Evolutionary conservation across 1,140 invertebrate species (phyloP), one percentile per base, ranked within the genome.

Genomic region (Diuraphis noxia): DNA sequence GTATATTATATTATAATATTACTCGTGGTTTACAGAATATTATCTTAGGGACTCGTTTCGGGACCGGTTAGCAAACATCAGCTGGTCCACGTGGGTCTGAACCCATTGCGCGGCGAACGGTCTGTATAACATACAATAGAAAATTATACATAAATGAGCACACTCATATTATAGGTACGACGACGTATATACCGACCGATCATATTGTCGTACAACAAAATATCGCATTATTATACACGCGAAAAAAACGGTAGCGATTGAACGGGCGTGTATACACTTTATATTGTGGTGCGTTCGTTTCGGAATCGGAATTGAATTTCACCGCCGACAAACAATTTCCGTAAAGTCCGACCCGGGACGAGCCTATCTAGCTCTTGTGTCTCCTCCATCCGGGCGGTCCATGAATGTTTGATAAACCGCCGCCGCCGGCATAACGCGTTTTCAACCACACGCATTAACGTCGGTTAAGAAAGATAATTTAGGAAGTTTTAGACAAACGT

Each of bases 401-500:
- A 85, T 46, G n/a, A 85, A 46, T 46, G 41, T 46, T 85, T 85
- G 43, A 85, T 85, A 49, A 85, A 85, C n/a, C 84, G 30, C 25
- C 38, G 17, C 72, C n/a, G 17, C 34, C 30, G 56, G 30, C 56
- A n/a, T n/a, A 72, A 49, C 41, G 84, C 84, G 84, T 85, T 46
- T 43, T 85, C 82, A 46, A 84, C 81, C 43, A 38, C 34, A 52
- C 30, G 30, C 85, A 52, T 86, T 86, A 52, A 34, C 34, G 46
- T 52, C 46, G 46, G 85, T 86, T 52, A 52, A 86, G 46, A 38
- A 52, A 25, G 85, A 52, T 86, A 52, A 86, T 52, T 86, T 86
- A 25, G 34, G 3, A 86, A 86, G 85, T 86, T 52, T 86, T 52
- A 86, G 85, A 86, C 21, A 86, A 86, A 86, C 34, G 85, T 86